Evolutionary conservation across 2,113 vertebrate genomes (phyloP), one percentile per base, ranked within the genome.

Genomic region (Narcine bancroftii): DNA sequence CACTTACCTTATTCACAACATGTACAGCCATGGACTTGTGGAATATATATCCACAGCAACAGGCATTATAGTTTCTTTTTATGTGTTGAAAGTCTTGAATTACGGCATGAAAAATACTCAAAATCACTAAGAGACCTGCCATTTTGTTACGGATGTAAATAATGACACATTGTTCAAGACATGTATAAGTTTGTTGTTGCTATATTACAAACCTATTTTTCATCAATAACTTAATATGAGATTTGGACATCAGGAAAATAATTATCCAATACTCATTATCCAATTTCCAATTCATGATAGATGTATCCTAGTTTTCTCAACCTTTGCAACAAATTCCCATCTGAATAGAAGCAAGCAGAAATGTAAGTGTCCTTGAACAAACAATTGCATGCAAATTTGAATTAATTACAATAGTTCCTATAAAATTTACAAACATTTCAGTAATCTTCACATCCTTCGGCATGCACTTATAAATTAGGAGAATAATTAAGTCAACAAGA

Each of bases 351-450:
- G 5, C 50, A 60, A 53, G n/a, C n/a, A n/a, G n/a, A 26, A 36
- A 60, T 60, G 15, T 21, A 60, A 85, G 21, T 60, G 17, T 56
- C 15, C 81, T 85, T 60, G 53, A 36, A 85, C 81, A 85, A 1
- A 45, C 15, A 45, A 60, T 60, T 85, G 33, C 9, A 36, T 85
- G 50, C n/a, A 87, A 87, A 87, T n/a, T 36, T 60, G 33, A 87
- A 87, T 63, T 87, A 17, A 63, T 87, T 87, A 13, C 81, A 63
- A 87, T 87, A 53, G 6, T 75, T 60, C 81, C 56, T 21, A 87
- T 33, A 36, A 63, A 56, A 53, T 15, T 85, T 17, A 36, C 33
- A 85, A 85, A 85, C 50, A 85, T n/a, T 60, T 60, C 33, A 60
- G 6, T 21, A 33, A 63, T 36, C 13, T 39, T 39, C 56, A 63